Evolutionary conservation across 2,888 invertebrate genomes (phyloP).

Genomic region (Hedya salicella): DNA sequence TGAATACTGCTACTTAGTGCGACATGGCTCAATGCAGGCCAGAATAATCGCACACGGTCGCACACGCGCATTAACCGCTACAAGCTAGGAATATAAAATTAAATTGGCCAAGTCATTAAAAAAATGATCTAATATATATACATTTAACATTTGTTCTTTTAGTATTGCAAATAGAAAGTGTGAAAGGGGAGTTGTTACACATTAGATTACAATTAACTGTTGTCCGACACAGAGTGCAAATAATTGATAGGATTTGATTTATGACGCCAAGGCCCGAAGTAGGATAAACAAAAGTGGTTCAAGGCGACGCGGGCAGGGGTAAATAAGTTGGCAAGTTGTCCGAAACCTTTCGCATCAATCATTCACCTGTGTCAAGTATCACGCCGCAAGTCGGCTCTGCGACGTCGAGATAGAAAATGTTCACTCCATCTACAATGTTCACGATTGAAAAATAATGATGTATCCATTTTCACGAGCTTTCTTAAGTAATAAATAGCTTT

Average conservation of each 20-base stretch:
- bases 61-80: neutral
- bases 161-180: neutral
- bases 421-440: slow-evolving; percentile 16
- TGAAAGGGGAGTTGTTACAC: neutral
- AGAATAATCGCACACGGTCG: neutral
- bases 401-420: slow-evolving; percentile 9
- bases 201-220: neutral
- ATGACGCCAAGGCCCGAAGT: slow-evolving; percentile 14
- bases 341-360: slow-evolving; percentile 42
- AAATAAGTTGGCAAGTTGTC: slow-evolving; percentile 42
- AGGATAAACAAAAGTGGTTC: slow-evolving; percentile 35
- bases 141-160: too few relatives aligned
- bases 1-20: neutral
- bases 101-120: too few relatives aligned
- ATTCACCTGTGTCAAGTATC: slow-evolving; percentile 41
- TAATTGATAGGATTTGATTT: slow-evolving; percentile 36
- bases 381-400: slow-evolving; percentile 5
- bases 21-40: neutral
- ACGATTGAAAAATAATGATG: slow-evolving; percentile 7
- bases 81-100: neutral
- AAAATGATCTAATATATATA: too few relatives aligned
- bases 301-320: slow-evolving; percentile 32
- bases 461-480: slow-evolving; percentile 3
- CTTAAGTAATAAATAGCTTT: neutral
- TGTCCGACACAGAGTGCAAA: slow-evolving; percentile 6